A percentile compares a stretch with the other conserved stretches of the same genome.
These are phyloP conservation scores for Gobiocypris rarus DNA, from an alignment of 2,113 vertebrate genomes.

Conservation along the genomic window DNA sequence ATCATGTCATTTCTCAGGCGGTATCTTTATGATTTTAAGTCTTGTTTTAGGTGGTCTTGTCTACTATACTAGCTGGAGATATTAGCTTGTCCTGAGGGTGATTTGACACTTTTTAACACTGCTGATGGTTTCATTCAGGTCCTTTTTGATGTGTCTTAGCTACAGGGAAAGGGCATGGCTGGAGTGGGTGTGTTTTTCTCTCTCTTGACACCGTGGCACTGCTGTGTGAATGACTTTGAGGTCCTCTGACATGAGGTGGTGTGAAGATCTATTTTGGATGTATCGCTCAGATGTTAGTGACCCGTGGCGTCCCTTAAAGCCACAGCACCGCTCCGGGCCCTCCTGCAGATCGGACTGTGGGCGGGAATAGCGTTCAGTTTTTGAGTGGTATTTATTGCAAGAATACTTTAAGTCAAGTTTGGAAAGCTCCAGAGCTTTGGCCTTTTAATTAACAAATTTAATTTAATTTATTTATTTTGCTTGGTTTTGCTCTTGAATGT, in stretches of 20 bases:
- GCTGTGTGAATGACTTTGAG: conserved; percentile 37
- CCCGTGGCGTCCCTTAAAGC: not conserved
- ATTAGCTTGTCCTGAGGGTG: too few species aligned
- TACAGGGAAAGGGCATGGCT: not conserved
- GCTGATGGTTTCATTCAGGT: conserved; percentile 3
- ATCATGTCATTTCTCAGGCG: too few species aligned
- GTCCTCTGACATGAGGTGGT: conserved; percentile 11
- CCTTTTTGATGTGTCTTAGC: not conserved
- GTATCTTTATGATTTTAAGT: too few species aligned
- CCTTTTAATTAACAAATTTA: too few species aligned
- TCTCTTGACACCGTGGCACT: conserved; percentile 13
- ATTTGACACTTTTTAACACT: not conserved
- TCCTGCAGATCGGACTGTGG: not conserved
- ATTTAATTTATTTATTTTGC: too few species aligned
- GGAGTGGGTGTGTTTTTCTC: conserved; percentile 24
- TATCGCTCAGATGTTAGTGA: conserved; percentile 20
- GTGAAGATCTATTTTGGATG: conserved; percentile 24
- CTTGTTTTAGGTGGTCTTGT: too few species aligned
- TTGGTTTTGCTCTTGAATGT: too few species aligned
- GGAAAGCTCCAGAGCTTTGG: not conserved
- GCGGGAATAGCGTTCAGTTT: too few species aligned
- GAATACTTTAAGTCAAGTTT: not conserved
- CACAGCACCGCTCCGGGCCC: not conserved
- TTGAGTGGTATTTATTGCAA: not conserved
- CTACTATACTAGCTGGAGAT: too few species aligned